Conservation (phyloP, 1,140 invertebrate genomes). For the Elysia chlorotica region DNA sequence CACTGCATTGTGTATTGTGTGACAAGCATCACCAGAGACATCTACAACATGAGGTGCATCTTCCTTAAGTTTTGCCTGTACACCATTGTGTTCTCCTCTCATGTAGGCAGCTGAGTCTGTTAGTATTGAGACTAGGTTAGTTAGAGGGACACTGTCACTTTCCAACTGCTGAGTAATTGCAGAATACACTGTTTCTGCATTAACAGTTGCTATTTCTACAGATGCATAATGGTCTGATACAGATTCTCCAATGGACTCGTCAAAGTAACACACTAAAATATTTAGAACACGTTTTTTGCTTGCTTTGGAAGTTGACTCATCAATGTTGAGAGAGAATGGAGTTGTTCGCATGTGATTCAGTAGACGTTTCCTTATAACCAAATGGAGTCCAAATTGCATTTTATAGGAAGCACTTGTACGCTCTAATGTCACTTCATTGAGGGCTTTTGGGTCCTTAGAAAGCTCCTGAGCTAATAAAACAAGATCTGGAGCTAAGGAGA, state of each 20-base stretch:
- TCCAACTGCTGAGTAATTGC: neutral
- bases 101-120: neutral
- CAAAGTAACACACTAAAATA: neutral
- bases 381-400: neutral
- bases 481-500: neutral
- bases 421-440: neutral
- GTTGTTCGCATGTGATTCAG: neutral
- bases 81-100: neutral
- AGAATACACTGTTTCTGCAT: neutral
- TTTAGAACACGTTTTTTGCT: neutral
- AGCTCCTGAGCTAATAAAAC: neutral
- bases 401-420: neutral
- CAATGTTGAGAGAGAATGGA: neutral
- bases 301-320: neutral
- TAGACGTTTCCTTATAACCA: neutral
- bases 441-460: neutral
- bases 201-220: neutral
- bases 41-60: neutral
- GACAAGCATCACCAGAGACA: neutral
- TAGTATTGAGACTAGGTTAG: neutral
- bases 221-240: neutral
- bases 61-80: neutral
- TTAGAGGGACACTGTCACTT: too few species aligned
- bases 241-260: neutral
- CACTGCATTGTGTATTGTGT: neutral